Evolutionary conservation across 2,888 invertebrate genomes (phyloP), one percentile per base, ranked within the genome.

Genomic region (Globia sparganii): DNA sequence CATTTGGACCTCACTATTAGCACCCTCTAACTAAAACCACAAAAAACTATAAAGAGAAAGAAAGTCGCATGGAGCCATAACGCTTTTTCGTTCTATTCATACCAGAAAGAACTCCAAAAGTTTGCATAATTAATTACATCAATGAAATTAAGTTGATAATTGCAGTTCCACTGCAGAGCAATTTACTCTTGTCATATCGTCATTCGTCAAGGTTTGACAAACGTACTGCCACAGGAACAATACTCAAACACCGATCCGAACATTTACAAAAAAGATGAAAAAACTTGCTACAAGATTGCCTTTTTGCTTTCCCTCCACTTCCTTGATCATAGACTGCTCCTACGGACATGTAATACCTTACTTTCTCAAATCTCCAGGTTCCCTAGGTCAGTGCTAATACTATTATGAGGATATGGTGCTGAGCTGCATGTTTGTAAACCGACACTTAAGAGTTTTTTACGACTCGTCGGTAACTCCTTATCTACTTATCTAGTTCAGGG

Each of bases 401-500:
- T 37, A 28, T 69, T 65, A 46, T 15, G 64, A 2, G n/a, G n/a
- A n/a, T n/a, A n/a, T n/a, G n/a, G n/a, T n/a, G n/a, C n/a, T 34
- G 4, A 28, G 43, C 21, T 40, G 13, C 21, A n/a, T 25, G 53
- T 9, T n/a, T n/a, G n/a, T n/a, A n/a, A n/a, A n/a, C n/a, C n/a
- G n/a, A n/a, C 4, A 18, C 78, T 21, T 37, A 61, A 18, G 43
- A 49, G 25, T 31, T 56, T 82, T 79, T 81, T 67, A 58, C 61
- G 15, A 5, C 0, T 49, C 25, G 46, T 40, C 49, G 25, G 34
- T 40, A 68, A 75, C 67, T 43, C 13, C 15, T 65, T 83, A 77
- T 80, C 68, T 28, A 43, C 15, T 9, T n/a, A 34, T 31, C 37
- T 46, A 77, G 78, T 80, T 83, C 80, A 80, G 59, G 83, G 69